Base-by-base conservation (phyloP, 64 coral and sea anemone species). In the Montipora cactus region DNA sequence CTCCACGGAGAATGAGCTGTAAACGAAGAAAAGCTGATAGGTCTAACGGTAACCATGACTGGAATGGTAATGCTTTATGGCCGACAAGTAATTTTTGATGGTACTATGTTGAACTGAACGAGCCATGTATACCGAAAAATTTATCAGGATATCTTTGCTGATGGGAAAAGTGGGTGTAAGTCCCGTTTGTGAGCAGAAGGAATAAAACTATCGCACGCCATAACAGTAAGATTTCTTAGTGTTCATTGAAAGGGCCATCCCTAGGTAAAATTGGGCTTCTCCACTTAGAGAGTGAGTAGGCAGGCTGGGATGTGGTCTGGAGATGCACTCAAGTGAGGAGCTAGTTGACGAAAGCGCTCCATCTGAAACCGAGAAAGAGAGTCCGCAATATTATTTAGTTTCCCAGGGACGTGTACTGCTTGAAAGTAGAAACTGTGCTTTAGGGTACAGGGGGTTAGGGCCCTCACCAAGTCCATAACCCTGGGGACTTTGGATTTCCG, bases 41-140 rank as follows among this genome's bases (percentile, higher is more conserved):
- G 13, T 73, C 5, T 16, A 89, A n/a, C 4, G 25, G n/a, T 19
- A 14, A 68, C 25, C 16, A 48, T 89, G 12, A 8, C 69, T 19
- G 8, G 21, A 74, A 23, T 74, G 71, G n/a, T 74, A 9, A 7
- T 74, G 20, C 9, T 74, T 74, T 2, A 91, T 18, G 3, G 89
- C 77, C 1, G 89, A 48, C 19, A 89, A 22, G 51, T 89, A 81
- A 37, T 70, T 20, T 52, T 91, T 91, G 1, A 91, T 91, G 16
- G 89, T 59, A 44, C 44, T 75, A 18, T 89, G 58, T 59, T 72
- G 59, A 22, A 70, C 46, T 12, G 75, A 44, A 7, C 61, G 16
- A n/a, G 47, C 15, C 19, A 91, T 52, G 12, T 2, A 81, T 6
- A 58, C 59, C 3, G 21, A 77, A 22, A 69, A 91, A 68, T 91